Base-by-base conservation (phyloP, 2,797 vertebrate species). In the Dallia pectoralis region DNA sequence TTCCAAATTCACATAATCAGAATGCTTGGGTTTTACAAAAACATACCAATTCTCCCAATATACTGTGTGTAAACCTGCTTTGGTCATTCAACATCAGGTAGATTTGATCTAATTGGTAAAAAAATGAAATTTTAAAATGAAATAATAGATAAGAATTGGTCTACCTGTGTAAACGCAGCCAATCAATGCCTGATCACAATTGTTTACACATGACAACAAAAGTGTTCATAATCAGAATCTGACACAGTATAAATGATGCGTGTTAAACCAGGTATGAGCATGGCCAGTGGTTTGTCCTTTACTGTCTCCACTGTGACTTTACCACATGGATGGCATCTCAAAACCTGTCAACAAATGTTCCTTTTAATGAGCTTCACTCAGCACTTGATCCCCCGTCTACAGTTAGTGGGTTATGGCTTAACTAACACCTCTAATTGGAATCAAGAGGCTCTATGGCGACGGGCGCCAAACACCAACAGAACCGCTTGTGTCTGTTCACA, bases 351-450 rank as follows among this genome's bases (percentile, higher is more conserved):
- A 22, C 19, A 66, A 75, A 71, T 63, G 68, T 56, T 22, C 51
- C 48, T 65, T 44, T 75, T 63, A 89, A 91, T 89, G 85, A 89
- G 83, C 82, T 86, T 77, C 89, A 85, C 75, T 90, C 87, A 88
- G 63, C 14, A 49, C 81, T 84, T 88, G 82, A 87, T 83, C 82
- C 83, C 80, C 77, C 74, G 65, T 65, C 48, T 47, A 11, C 22
- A 72, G 77, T 85, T 79, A 78, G 75, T 59, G 77, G 78, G 73
- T 77, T 81, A 71, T 79, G 80, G 77, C 79, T 82, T 71, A 53
- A 16, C 69, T 67, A 75, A 73, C 82, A 81, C 76, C 64, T 7
- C 74, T n/a, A 9, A 72, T 70, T 5, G 75, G 25, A 7, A 72
- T 73, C 87, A 79, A 85, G 86, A 82, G 85, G 84, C 62, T 63